phyloP scores from a whole-genome alignment of 2,113 vertebrate genomes.

The Charadrius vociferus region DNA sequence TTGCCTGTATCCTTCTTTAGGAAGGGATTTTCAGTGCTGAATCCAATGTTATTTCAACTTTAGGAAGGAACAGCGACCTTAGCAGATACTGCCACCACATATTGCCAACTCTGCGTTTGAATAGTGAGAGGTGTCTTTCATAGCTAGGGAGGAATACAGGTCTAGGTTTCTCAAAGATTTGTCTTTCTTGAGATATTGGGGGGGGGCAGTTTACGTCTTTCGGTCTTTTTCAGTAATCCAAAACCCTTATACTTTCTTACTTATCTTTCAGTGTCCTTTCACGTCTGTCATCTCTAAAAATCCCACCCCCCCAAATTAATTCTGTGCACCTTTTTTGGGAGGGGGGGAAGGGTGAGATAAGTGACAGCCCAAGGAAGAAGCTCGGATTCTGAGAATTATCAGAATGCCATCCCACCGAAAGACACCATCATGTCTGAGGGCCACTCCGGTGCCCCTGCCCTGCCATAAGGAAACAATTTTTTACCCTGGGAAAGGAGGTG shows the following conservation, averaged over 20 bases:
- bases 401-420: background rate
- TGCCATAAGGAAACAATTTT: background rate
- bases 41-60: background rate
- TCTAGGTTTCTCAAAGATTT: background rate
- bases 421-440: background rate
- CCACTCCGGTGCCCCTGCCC: background rate
- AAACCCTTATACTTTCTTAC: background rate
- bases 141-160: background rate
- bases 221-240: background rate
- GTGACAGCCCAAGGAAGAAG: background rate
- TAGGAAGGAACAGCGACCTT: background rate
- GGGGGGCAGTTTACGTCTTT: fast-evolving
- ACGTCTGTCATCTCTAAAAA: background rate
- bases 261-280: background rate
- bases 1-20: background rate
- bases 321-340: background rate
- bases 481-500: background rate
- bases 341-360: fast-evolving
- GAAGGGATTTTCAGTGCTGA: background rate
- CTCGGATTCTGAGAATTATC: background rate
- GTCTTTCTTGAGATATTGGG: background rate
- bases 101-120: background rate
- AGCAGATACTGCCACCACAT: background rate
- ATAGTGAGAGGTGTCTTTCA: background rate
- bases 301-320: background rate